These are phyloP conservation scores for Hypercompe scribonia DNA, from an alignment of 2,888 invertebrate species.

Conservation along the genomic window DNA sequence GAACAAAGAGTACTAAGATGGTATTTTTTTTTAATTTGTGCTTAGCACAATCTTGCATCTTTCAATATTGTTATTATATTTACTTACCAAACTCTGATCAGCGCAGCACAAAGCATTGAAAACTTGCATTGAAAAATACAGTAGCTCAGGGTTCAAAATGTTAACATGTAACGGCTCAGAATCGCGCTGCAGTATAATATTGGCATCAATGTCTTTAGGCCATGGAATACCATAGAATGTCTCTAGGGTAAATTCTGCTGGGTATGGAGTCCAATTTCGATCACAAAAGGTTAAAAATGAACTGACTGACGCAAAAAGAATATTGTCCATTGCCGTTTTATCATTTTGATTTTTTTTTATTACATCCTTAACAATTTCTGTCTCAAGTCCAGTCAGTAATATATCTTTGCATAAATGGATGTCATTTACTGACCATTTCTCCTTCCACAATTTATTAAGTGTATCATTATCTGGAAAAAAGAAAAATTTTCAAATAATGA, in stretches of 20 bases:
- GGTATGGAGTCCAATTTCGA: constrained; percentile 93
- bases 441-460: constrained; percentile 69
- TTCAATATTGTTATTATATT: not conserved
- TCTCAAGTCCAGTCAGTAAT: constrained; percentile 64
- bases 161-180: constrained; percentile 90
- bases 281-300: constrained; percentile 91
- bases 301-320: constrained; percentile 88
- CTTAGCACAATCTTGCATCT: not conserved
- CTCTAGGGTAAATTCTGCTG: constrained; percentile 72
- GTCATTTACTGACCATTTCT: constrained; percentile 68
- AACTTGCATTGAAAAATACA: constrained; percentile 76
- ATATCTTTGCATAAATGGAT: constrained; percentile 64
- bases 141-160: constrained; percentile 85
- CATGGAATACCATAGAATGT: constrained; percentile 75
- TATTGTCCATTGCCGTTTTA: constrained; percentile 61
- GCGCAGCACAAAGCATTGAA: constrained; percentile 67
- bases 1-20: too few species aligned
- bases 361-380: constrained; percentile 56
- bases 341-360: constrained; percentile 60
- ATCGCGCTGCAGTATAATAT: constrained; percentile 81
- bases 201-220: constrained; percentile 77
- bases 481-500: constrained; percentile 1
- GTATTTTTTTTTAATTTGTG: too few species aligned
- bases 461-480: constrained; percentile 63
- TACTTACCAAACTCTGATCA: constrained; percentile 74